These are phyloP conservation scores for Vulpes ferrilata DNA, from an alignment of 2,113 vertebrate genomes.

Conservation along the genomic window DNA sequence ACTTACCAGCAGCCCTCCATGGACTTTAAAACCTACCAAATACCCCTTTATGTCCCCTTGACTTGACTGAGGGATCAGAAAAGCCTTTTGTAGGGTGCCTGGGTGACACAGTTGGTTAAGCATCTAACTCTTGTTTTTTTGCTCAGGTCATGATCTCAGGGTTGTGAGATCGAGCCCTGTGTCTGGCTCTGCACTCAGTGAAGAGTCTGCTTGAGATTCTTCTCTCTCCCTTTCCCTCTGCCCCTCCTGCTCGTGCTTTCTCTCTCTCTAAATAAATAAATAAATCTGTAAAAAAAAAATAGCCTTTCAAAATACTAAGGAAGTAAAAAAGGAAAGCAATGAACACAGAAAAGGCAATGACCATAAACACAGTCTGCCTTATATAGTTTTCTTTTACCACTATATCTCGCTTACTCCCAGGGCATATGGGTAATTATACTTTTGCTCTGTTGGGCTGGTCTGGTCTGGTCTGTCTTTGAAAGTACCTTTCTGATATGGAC, in stretches of 20 bases:
- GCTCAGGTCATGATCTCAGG: background rate
- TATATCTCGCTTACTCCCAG: background rate
- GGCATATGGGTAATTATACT: background rate
- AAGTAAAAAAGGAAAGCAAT: conserved; percentile 35
- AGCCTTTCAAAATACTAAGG: background rate
- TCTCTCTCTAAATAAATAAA: background rate
- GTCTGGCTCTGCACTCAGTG: background rate
- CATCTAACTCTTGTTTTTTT: background rate
- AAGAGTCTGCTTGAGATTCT: background rate
- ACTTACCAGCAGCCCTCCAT: background rate
- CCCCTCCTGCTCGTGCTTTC: background rate
- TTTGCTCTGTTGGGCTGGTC: background rate
- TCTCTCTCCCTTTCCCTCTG: background rate
- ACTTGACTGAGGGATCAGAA: background rate
- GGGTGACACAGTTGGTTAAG: background rate
- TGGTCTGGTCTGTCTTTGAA: conserved; percentile 38
- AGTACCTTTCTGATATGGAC: background rate
- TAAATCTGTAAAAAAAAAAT: background rate
- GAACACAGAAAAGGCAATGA: background rate
- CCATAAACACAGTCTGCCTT: background rate
- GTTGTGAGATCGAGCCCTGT: background rate
- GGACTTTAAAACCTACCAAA: background rate
- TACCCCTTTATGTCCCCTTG: background rate
- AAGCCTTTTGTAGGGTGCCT: background rate
- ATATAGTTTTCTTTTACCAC: background rate